Percentiles rank a stretch among this genome's conserved stretches.
Conservation (phyloP, 2,113 vertebrate species). For the Noctilio leporinus region DNA sequence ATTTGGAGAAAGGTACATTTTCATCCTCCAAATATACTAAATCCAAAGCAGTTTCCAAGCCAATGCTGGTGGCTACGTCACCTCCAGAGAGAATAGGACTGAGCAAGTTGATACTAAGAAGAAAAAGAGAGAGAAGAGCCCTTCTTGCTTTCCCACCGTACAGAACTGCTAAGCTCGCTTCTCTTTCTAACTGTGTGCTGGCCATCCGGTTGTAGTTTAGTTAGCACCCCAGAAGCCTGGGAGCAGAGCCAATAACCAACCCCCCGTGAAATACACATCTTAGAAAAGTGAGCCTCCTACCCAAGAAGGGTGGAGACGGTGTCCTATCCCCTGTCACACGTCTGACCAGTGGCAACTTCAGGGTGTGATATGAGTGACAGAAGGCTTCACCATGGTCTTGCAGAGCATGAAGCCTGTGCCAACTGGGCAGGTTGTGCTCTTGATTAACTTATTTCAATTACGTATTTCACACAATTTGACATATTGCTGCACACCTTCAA, state of each 20-base stretch:
- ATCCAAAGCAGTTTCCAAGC: background rate
- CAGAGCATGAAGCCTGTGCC: background rate
- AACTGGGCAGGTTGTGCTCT: background rate
- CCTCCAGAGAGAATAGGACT: background rate
- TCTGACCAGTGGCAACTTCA: background rate
- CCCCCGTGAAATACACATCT: rapidly evolving
- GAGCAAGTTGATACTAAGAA: background rate
- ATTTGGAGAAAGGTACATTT: background rate
- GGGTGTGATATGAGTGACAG: background rate
- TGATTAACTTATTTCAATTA: background rate
- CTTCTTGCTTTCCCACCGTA: rapidly evolving
- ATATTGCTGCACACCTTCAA: background rate
- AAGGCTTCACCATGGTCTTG: background rate
- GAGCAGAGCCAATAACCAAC: background rate
- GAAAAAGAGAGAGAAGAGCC: background rate
- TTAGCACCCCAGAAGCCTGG: background rate
- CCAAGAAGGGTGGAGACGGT: background rate
- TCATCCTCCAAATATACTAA: background rate
- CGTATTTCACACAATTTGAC: background rate
- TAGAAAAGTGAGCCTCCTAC: background rate
- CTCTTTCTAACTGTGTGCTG: too few relatives aligned
- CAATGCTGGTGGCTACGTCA: background rate
- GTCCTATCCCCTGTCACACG: background rate
- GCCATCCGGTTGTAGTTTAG: background rate
- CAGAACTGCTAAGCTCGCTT: rapidly evolving